Base-by-base conservation (phyloP, 2,888 invertebrate species). In the Andrena haemorrhoa region DNA sequence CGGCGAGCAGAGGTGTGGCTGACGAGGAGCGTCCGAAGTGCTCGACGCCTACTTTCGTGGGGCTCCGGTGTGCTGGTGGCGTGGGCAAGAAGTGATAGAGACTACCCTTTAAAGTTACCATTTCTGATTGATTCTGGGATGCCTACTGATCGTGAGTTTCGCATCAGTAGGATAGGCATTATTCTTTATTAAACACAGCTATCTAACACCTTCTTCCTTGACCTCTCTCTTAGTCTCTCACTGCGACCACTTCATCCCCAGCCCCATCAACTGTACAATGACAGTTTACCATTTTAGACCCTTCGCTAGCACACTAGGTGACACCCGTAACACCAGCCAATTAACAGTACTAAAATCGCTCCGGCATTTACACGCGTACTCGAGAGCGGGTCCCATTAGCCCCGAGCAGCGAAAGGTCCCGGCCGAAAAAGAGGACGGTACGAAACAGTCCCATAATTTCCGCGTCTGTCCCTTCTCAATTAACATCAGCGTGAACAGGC, bases 401-500 rank as follows among this genome's bases (percentile, higher is more conserved):
- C 23, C 29, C 20, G 41, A 23, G 53, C 53, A 53, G 20, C 53
- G 20, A 20, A 20, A 3, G 1, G 53, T 53, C 23, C 23, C 20
- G 53, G 7, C n/a, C 53, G 53, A 53, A 53, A 20, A 53, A 23
- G 41, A 58, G 65, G 8, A 26, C 41, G 1, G 16, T 12, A 26
- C 8, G n/a, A 6, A 20, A 31, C 56, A 47, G 20, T 41, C 53
- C 12, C 12, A 12, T 41, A 33, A 41, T n/a, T 51, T 35, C 16
- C 23, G 41, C 29, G 31, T 23, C 23, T 47, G 31, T 12, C 20
- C 12, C 1, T 16, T 60, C 20, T 70, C 81, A 82, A 82, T 82
- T 82, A 82, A 70, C 81, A 70, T 56, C 64, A 68, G 23, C 41
- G 31, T 29, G 41, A 26, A 63, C 49, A 66, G 41, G 8, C 26